Conservation (phyloP, 2,888 invertebrate genomes). For the Eurytoma californica region DNA sequence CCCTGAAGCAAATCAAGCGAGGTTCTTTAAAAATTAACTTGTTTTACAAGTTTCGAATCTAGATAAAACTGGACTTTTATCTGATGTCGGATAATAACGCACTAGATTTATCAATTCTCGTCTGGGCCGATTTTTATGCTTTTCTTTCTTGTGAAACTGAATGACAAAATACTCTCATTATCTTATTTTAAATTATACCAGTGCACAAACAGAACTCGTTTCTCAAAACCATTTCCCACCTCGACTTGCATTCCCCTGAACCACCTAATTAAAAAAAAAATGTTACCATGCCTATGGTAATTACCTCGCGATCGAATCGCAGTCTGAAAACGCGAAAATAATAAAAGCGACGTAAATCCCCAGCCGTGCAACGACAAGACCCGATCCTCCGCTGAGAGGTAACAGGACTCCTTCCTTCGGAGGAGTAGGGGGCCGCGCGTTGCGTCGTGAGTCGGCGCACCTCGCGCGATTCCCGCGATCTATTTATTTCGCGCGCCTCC, state of each 20-base stretch:
- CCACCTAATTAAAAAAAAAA: not conserved
- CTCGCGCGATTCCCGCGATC: slow-evolving; percentile 47
- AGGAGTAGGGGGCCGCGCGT: too few species aligned
- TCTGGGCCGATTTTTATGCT: too few species aligned
- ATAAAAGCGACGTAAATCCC: not conserved
- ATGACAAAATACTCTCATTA: too few species aligned
- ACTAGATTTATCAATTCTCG: not conserved
- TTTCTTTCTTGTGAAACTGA: too few species aligned
- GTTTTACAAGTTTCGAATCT: not conserved
- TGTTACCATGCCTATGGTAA: not conserved
- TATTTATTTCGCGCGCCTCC: slow-evolving; percentile 32
- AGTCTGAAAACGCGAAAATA: not conserved
- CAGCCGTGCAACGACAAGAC: not conserved
- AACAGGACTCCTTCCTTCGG: slow-evolving; percentile 27
- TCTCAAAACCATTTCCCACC: too few species aligned
- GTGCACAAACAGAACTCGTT: too few species aligned
- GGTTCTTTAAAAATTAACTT: slow-evolving; percentile 7
- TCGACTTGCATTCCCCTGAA: too few species aligned
- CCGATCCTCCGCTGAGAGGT: not conserved
- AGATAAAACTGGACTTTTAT: slow-evolving; percentile 19
- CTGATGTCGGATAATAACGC: not conserved
- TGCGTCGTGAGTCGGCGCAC: slow-evolving; percentile 22
- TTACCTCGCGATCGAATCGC: not conserved
- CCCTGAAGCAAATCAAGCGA: not conserved
- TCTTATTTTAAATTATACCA: too few species aligned